Evolutionary conservation across 2,888 invertebrate genomes (phyloP).

Genomic region (Cosmopolites sordidus): DNA sequence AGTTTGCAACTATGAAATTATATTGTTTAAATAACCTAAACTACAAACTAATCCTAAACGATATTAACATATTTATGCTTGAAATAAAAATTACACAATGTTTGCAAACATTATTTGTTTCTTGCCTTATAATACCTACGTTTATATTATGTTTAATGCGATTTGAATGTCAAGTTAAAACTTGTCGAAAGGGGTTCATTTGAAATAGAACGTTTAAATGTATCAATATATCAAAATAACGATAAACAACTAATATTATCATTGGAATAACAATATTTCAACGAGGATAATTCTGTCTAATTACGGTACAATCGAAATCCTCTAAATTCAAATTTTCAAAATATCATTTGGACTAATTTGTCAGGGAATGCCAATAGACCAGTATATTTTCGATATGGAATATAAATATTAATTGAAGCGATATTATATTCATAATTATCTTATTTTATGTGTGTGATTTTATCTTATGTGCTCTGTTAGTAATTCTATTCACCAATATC

Average conservation of each 20-base stretch:
- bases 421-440: not conserved
- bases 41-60: not conserved
- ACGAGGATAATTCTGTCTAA: not conserved
- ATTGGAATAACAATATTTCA: not conserved
- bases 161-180: no score
- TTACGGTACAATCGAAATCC: not conserved
- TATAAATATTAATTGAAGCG: not conserved
- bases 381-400: not conserved
- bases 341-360: not conserved
- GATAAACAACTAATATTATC: not conserved
- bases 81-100: no score
- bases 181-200: no score
- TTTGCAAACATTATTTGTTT: no score
- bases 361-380: not conserved
- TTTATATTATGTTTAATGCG: no score
- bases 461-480: no score
- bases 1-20: not conserved
- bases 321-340: not conserved
- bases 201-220: not conserved
- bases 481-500: no score
- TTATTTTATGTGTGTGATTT: no score
- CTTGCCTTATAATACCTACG: no score
- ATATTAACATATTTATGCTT: no score
- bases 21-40: not conserved
- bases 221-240: slow-evolving; percentile 1